Evolutionary conservation across 2,888 invertebrate species (phyloP), one percentile per base, ranked within the genome.

Genomic region (Temnothorax ravouxi): DNA sequence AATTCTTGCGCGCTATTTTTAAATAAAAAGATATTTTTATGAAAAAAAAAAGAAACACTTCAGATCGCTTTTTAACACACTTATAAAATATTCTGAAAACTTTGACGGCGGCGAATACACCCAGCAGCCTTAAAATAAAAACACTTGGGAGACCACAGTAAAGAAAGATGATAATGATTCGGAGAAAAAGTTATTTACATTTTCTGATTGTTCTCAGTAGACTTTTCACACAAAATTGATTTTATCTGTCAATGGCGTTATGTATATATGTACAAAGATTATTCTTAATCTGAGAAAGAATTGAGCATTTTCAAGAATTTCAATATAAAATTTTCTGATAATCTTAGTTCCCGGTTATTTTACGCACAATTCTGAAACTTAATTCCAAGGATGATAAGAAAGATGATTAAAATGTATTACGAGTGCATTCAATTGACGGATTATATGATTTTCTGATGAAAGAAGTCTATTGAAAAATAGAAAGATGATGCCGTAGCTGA

Each of bases 111-210:
- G 34, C 3, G 34, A 34, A 5, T 34, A 34, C 34, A 34, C 34
- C 34, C 3, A 34, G 34, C 0, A 34, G 34, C 34, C 34, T 64
- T 18, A 47, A 66, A 18, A 66, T 66, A 18, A 29, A 44, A 47
- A 25, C 44, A 3, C 25, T 66, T 66, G 25, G 15, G 0, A 44
- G 4, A 66, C 2, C 21, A 29, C 3, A 25, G 4, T 66, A 5
- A 66, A 66, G 18, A 29, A 66, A 66, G 3, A 34, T 15, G 6
- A 44, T 44, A 66, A 44, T 25, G 9, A 66, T 66, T 47, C 15
- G 29, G 5, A 69, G 25, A 50, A 50, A 50, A 69, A 8, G 9
- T 66, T 44, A 50, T 67, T 67, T 67, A 67, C 5, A 67, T 67
- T 67, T 67, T 67, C 3, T 47, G 50, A 50, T 29, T 3, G 2